Evolutionary conservation across 2,113 vertebrate species (phyloP), one percentile per base, ranked within the genome.

Genomic region (Melanotaenia duboulayi): DNA sequence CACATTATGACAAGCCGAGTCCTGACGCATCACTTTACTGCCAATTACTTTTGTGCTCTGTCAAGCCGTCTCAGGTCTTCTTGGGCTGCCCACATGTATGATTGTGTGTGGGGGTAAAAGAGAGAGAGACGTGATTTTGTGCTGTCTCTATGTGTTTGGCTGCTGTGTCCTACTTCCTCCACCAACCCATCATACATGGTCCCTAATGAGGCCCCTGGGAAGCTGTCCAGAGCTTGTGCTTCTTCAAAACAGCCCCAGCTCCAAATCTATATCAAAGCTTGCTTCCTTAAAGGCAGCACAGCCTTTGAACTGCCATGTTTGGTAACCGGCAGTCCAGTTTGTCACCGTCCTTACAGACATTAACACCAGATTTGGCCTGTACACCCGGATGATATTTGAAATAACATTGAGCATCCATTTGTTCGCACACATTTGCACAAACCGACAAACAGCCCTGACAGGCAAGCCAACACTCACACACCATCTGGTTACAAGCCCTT

Each of bases 151-250:
- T 69, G 69, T 71, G 75, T 57, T 80, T 61, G 32, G 52, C 73
- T 40, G 62, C 85, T 75, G 64, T 87, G 78, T 57, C 85, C 87
- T 76, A 87, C 65, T 83, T 90, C 78, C 65, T 80, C 71, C 46
- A 61, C 77, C 74, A 68, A 70, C 70, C 76, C 76, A 76, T 81
- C 80, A 78, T 69, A 67, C 78, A 76, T 42, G 66, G 80, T 85
- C 79, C 61, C 56, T 92, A 91, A 93, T 90, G 89, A 93, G 90
- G 80, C 92, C 82, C 85, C 52, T 79, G 91, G 89, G 91, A 91
- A 87, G 56, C 46, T 37, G 78, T 67, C 78, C 80, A 80, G 73
- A 62, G 71, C 57, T 57, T 57, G 59, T 76, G 58, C 67, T 84
- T 84, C 65, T 82, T 80, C 67, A 71, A 83, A 89, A 74, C 37